phyloP scores from a whole-genome alignment of 2,888 invertebrate genomes.

The Caenorhabditis sp. region DNA sequence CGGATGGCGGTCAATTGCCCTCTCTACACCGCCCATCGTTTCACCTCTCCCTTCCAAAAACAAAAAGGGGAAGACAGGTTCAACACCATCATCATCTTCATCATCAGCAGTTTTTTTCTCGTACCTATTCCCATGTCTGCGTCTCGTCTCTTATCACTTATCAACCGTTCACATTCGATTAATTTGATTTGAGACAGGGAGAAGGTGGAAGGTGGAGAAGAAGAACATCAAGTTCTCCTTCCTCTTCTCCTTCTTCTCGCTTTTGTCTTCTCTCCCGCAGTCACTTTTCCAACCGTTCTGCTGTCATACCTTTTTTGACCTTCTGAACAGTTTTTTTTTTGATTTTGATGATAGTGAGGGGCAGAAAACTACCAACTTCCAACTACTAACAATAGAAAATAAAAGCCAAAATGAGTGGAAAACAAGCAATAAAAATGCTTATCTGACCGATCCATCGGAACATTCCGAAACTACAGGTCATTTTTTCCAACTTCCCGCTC shows the following conservation, averaged over 20 bases:
- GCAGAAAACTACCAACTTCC: background rate
- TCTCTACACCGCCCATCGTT: background rate
- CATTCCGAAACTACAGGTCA: too few species aligned
- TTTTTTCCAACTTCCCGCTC: too few species aligned
- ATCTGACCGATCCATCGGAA: too few species aligned
- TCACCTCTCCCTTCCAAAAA: background rate
- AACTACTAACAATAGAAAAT: too few species aligned
- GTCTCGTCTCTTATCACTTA: slow-evolving; percentile 29
- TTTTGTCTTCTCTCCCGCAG: slow-evolving; percentile 4
- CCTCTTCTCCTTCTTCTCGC: too few species aligned
- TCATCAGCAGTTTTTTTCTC: slow-evolving; percentile 18
- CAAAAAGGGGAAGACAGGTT: slow-evolving; percentile 13
- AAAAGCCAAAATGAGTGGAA: too few species aligned
- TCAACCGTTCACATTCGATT: slow-evolving; percentile 52
- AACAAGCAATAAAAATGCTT: too few species aligned
- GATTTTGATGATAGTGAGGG: slow-evolving; percentile 29
- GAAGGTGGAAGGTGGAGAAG: background rate
- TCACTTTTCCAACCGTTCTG: slow-evolving; percentile 6
- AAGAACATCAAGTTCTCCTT: slow-evolving; percentile 40
- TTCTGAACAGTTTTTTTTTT: slow-evolving; percentile 7
- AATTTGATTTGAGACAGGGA: slow-evolving; percentile 41
- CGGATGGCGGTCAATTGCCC: slow-evolving; percentile 4
- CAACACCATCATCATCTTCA: slow-evolving; percentile 19
- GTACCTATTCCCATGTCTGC: background rate
- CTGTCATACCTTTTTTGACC: background rate